Conservation (phyloP, 2,113 vertebrate genomes). For the Pogonocichla stellata region DNA sequence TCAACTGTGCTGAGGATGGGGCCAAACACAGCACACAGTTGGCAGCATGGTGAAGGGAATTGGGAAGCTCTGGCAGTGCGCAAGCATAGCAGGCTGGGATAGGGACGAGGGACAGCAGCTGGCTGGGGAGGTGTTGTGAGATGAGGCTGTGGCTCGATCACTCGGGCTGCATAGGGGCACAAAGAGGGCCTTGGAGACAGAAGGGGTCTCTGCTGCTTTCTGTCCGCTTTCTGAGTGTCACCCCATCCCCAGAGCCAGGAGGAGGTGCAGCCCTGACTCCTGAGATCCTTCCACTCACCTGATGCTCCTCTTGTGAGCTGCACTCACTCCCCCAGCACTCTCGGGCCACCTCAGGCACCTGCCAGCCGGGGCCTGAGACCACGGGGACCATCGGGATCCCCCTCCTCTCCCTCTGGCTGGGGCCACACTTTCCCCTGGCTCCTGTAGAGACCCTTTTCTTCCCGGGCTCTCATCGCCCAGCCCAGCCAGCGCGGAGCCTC, state of each 20-base stretch:
- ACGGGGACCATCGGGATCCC: accelerated
- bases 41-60: accelerated
- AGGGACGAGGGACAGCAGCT: background rate
- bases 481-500: background rate
- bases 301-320: too few species aligned
- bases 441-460: background rate
- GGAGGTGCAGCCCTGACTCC: background rate
- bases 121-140: background rate
- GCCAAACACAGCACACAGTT: background rate
- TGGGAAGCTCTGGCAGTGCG: background rate
- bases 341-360: background rate
- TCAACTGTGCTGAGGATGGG: background rate
- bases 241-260: too few species aligned
- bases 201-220: background rate
- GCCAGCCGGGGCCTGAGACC: background rate
- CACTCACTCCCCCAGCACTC: background rate
- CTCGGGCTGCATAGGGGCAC: background rate
- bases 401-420: too few species aligned
- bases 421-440: background rate
- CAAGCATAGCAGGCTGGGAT: background rate
- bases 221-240: background rate
- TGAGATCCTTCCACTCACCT: background rate
- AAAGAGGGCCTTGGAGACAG: background rate
- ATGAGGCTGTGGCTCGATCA: background rate
- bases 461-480: background rate